Evolutionary conservation across 2,888 invertebrate species (phyloP), one percentile per base, ranked within the genome.

Genomic region (Drosophila macrospina): DNA sequence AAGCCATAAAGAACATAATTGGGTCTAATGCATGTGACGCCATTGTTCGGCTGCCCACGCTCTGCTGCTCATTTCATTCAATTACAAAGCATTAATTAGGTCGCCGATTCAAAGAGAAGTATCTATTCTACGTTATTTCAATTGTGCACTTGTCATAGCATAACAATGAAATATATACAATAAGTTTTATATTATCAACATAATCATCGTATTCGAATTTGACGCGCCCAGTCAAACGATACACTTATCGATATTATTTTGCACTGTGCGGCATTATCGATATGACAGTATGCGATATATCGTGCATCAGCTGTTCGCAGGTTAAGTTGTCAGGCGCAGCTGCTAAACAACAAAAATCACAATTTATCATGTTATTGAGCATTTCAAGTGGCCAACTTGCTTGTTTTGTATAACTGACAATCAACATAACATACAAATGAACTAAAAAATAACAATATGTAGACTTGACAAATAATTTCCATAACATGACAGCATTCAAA

Each of bases 11-110:
- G 50, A 41, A 16, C 57, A 51, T 62, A 72, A 68, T 62, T 59
- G 67, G 44, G 13, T 62, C 55, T 52, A 63, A 63, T 72, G 57
- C 54, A 63, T 55, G 41, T 62, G 68, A 54, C 51, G 57, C 68
- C 62, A 59, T 59, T 68, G 41, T 42, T 45, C 7, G 10, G 2
- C 11, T 24, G 32, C 61, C 36, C 41, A 28, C 57, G 67, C 51
- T 63, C 55, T 30, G 37, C n/a, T 72, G 5, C 32, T 30, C 30
- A 24, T 34, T 50, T 32, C 54, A 57, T 37, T 13, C 15, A 32
- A 42, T 45, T 42, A 42, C 47, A 44, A 42, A 15, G 24, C 5
- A 30, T n/a, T 51, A 52, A 48, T 48, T 45, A 13, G 26, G 36
- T 44, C 16, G 47, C 50, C 50, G 8, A 56, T 37, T 36, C 6